phyloP scores from a whole-genome alignment of 1,140 invertebrate genomes.

The Drosophila sulfurigaster region DNA sequence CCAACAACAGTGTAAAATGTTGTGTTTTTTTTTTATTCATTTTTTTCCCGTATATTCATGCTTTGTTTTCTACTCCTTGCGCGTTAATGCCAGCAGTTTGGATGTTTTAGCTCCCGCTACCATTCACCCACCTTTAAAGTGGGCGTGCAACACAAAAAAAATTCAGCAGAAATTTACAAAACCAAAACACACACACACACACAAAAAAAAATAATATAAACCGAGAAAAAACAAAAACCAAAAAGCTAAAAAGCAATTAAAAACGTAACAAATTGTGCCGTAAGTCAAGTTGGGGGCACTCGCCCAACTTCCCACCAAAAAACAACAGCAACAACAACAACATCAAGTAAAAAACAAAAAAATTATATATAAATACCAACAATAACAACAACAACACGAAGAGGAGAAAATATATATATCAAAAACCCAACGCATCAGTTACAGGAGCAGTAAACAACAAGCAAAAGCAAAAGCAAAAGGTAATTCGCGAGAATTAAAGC shows the following conservation, averaged over 20 bases:
- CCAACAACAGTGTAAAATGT: neutral
- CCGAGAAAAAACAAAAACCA: constrained; percentile 28
- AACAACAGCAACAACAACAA: constrained; percentile 18
- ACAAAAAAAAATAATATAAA: constrained; percentile 20
- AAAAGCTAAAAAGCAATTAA: constrained; percentile 78
- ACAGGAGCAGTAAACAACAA: constrained; percentile 30
- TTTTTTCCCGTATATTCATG: constrained; percentile 8
- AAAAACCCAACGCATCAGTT: constrained; percentile 7
- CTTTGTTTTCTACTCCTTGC: constrained; percentile 41
- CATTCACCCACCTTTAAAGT: constrained; percentile 6
- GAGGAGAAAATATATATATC: neutral
- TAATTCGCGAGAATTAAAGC: constrained; percentile 37
- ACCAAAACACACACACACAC: constrained; percentile 34
- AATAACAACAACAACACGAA: too few species aligned
- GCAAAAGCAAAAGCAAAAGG: constrained; percentile 46
- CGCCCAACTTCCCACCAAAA: constrained; percentile 45
- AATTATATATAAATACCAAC: neutral
- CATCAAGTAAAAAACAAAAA: constrained; percentile 1
- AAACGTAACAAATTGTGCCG: constrained; percentile 75
- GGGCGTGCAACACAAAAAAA: constrained; percentile 13
- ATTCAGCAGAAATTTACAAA: constrained; percentile 35
- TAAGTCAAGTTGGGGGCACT: constrained; percentile 75
- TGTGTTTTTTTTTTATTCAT: constrained; percentile 1
- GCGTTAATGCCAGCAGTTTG: constrained; percentile 40
- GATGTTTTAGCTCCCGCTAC: constrained; percentile 10